Conservation (phyloP, 2,888 invertebrate species). For the Mythimna albipuncta region DNA sequence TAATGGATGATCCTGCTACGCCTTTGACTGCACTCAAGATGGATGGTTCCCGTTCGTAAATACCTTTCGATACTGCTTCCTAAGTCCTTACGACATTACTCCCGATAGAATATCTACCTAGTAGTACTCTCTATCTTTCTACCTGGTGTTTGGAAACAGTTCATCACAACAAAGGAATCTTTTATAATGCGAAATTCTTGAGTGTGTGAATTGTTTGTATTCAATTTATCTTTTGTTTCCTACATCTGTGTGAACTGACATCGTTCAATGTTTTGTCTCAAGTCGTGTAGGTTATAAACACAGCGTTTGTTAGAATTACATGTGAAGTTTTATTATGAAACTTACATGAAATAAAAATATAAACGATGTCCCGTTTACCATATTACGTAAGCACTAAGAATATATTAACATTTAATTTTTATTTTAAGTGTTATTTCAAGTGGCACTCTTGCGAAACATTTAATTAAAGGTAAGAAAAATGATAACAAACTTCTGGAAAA, state of each 20-base stretch:
- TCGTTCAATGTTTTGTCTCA: slow-evolving; percentile 49
- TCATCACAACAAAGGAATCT: slow-evolving; percentile 56
- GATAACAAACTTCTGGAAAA: not conserved
- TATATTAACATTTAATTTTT: not conserved
- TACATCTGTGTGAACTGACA: slow-evolving; percentile 49
- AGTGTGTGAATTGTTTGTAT: slow-evolving; percentile 51
- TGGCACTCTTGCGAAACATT: not conserved
- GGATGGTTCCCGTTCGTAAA: slow-evolving; percentile 74
- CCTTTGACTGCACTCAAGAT: slow-evolving; percentile 74
- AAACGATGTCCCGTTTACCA: slow-evolving; percentile 10
- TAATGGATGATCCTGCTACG: slow-evolving; percentile 73
- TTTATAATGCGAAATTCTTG: slow-evolving; percentile 57
- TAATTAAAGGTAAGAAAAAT: slow-evolving; percentile 8
- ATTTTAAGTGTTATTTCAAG: not conserved
- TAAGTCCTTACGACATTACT: slow-evolving; percentile 38
- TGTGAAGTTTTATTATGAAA: slow-evolving; percentile 40
- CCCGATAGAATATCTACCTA: slow-evolving; percentile 8
- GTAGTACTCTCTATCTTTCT: slow-evolving; percentile 24
- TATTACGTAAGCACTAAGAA: slow-evolving; percentile 7
- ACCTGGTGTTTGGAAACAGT: slow-evolving; percentile 46
- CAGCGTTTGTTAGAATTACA: slow-evolving; percentile 25
- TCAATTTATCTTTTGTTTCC: slow-evolving; percentile 59
- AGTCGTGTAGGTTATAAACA: slow-evolving; percentile 31
- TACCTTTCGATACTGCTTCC: slow-evolving; percentile 60
- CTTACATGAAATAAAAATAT: slow-evolving; percentile 22